These are phyloP conservation scores for Tricholauxania praeusta DNA, from an alignment of 2,888 invertebrate genomes.

Conservation along the genomic window DNA sequence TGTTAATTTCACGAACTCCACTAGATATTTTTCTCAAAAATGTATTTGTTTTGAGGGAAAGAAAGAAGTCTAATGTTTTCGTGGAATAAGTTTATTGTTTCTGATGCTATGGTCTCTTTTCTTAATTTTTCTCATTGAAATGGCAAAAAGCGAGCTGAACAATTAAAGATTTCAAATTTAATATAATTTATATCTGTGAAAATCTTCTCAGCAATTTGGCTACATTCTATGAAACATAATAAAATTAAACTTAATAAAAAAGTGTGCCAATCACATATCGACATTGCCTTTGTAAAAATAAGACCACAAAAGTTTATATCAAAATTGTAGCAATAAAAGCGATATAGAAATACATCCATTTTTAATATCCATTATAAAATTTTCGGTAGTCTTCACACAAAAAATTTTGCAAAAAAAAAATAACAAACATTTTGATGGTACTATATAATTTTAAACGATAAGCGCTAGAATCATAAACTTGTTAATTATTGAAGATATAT, in stretches of 20 bases:
- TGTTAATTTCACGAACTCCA: background rate
- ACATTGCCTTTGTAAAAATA: conserved; percentile 1
- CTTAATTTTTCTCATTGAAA: no score
- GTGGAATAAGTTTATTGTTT: no score
- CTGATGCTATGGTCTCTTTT: no score
- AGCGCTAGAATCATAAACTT: background rate
- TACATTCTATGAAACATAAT: background rate
- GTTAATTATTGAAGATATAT: background rate
- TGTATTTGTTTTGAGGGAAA: background rate
- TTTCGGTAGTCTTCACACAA: conserved; percentile 52
- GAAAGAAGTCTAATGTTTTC: no score
- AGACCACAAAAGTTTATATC: background rate
- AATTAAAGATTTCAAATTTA: no score
- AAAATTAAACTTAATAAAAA: conserved; percentile 4
- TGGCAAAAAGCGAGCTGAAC: no score
- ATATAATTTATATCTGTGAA: background rate
- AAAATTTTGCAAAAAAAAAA: conserved; percentile 34
- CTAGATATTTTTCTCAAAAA: background rate
- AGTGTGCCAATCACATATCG: background rate
- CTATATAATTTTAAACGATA: conserved; percentile 8
- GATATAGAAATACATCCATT: background rate
- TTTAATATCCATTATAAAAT: conserved; percentile 61
- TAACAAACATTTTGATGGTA: background rate
- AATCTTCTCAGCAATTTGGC: background rate
- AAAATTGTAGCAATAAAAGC: conserved; percentile 4